A percentile compares a stretch with the other conserved stretches of the same genome.
These are phyloP conservation scores for Gulo gulo DNA, from an alignment of 2,113 vertebrate species.

Conservation along the genomic window DNA sequence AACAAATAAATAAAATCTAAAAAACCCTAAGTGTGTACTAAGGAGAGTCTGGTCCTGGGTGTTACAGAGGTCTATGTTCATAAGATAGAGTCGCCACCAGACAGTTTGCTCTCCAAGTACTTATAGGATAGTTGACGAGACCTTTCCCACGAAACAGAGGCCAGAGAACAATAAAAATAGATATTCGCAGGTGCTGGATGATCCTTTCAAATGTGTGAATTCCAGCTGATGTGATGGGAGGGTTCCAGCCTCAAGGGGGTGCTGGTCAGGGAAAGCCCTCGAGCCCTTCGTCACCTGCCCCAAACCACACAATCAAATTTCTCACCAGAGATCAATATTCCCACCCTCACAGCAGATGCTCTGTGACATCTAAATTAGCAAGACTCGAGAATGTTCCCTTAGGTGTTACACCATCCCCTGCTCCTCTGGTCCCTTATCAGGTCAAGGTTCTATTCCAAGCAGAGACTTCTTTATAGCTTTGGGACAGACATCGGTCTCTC, in stretches of 20 bases:
- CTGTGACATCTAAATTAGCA: background rate
- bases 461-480: no score
- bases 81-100: background rate
- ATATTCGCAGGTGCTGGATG: background rate
- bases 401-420: no score
- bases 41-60: background rate
- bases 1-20: no score
- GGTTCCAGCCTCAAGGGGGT: background rate
- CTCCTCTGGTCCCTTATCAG: no score
- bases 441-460: no score
- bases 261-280: background rate
- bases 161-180: background rate
- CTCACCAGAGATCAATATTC: background rate
- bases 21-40: no score
- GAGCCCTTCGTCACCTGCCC: background rate
- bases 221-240: background rate
- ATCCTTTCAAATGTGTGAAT: background rate
- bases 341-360: fast-evolving
- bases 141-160: background rate
- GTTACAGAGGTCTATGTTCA: background rate
- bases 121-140: background rate
- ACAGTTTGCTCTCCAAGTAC: background rate
- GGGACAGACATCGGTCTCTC: no score
- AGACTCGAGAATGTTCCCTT: background rate
- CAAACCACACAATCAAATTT: background rate